Evolutionary conservation across 2,113 vertebrate genomes (phyloP).

Genomic region (Phyllostomus discolor): DNA sequence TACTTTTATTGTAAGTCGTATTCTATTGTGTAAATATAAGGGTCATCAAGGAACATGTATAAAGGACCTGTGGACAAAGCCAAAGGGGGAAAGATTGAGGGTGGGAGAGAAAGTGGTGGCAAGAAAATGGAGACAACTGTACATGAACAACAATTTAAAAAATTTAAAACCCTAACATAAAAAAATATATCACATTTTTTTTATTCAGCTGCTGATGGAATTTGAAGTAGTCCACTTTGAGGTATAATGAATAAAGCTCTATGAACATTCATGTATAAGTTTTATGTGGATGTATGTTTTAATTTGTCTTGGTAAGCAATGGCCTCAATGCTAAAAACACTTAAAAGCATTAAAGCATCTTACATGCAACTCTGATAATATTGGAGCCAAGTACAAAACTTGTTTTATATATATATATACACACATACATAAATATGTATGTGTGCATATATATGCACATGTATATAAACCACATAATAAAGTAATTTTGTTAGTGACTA

Average conservation of each 20-base stretch:
- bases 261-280: neutral
- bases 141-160: too few relatives aligned
- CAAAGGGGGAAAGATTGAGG: too few relatives aligned
- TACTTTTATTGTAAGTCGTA: slow-evolving; percentile 1
- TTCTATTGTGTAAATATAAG: neutral
- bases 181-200: neutral
- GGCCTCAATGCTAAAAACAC: slow-evolving; percentile 16
- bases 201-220: neutral
- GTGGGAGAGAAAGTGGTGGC: too few relatives aligned
- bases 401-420: neutral
- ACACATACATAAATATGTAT: too few relatives aligned
- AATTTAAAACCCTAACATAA: too few relatives aligned
- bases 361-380: neutral
- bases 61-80: too few relatives aligned
- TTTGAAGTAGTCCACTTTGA: neutral
- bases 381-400: neutral
- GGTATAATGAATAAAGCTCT: neutral
- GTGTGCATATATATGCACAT: neutral
- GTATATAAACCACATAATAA: neutral
- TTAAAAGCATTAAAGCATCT: neutral
- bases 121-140: too few relatives aligned
- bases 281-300: slow-evolving; percentile 19
- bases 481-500: neutral
- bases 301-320: slow-evolving; percentile 11
- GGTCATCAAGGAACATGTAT: too few relatives aligned